Evolutionary conservation across 1,140 invertebrate genomes (phyloP).

Genomic region (Drosophila saltans): DNA sequence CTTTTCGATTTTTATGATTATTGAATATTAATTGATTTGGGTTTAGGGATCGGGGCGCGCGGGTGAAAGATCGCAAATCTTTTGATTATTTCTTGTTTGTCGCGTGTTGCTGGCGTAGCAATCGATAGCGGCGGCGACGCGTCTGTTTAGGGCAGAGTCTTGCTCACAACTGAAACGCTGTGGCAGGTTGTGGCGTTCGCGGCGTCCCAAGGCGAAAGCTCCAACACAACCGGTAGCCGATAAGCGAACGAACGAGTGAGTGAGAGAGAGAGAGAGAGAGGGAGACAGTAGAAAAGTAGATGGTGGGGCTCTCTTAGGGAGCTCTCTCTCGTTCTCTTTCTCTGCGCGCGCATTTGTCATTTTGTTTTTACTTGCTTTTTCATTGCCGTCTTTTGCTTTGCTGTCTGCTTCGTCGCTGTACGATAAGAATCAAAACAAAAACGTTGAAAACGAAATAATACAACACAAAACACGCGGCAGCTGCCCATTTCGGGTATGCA

Average conservation of each 20-base stretch:
- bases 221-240: slow-evolving; percentile 36
- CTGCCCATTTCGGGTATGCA: slow-evolving; percentile 8
- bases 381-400: slow-evolving; percentile 51
- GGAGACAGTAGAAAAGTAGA: slow-evolving; percentile 3
- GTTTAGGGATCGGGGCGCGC: slow-evolving; percentile 7
- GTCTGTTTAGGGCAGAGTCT: slow-evolving; percentile 60
- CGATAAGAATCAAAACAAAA: slow-evolving; percentile 82
- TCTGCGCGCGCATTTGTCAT: slow-evolving; percentile 52
- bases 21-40: slow-evolving; percentile 68
- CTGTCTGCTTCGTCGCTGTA: slow-evolving; percentile 52
- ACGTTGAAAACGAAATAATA: slow-evolving; percentile 48
- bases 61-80: slow-evolving; percentile 26
- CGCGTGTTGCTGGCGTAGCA: slow-evolving; percentile 46
- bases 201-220: slow-evolving; percentile 35
- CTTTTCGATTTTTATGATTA: slow-evolving; percentile 42
- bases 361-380: slow-evolving; percentile 74
- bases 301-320: slow-evolving; percentile 12
- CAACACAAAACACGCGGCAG: background rate
- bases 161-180: slow-evolving; percentile 56
- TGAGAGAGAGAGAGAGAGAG: background rate
- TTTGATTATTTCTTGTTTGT: slow-evolving; percentile 32
- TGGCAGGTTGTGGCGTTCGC: slow-evolving; percentile 29
- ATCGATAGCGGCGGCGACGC: slow-evolving; percentile 36
- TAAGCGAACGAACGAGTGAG: background rate
- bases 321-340: slow-evolving; percentile 23